phyloP scores from a whole-genome alignment of 2,888 invertebrate genomes.

The Azorinus chamasolen region DNA sequence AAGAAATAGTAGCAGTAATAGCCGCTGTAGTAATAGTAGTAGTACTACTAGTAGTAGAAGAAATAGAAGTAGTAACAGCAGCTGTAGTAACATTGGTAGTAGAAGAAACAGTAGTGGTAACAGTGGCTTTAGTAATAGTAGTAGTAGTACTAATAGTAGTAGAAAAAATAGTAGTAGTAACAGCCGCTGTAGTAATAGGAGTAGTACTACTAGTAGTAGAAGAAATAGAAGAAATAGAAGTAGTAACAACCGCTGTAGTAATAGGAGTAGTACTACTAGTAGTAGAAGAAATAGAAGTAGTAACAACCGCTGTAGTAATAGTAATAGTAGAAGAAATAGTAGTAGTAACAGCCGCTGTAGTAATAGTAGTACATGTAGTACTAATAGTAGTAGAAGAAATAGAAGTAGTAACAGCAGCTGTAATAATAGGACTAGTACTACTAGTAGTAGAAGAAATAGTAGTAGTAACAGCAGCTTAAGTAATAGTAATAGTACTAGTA shows the following conservation, averaged over 20 bases:
- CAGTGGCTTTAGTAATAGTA: slow-evolving; percentile 22
- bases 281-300: slow-evolving; percentile 10
- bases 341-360: neutral
- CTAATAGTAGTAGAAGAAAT: too few relatives aligned
- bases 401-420: too few relatives aligned
- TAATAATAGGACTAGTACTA: too few relatives aligned
- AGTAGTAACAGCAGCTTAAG: too few relatives aligned
- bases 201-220: neutral
- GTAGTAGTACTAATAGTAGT: slow-evolving; percentile 17
- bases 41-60: slow-evolving; percentile 5
- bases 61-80: slow-evolving; percentile 2
- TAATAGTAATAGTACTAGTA: neutral
- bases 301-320: slow-evolving; percentile 11
- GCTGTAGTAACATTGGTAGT: slow-evolving; percentile 3
- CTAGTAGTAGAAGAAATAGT: too few relatives aligned
- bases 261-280: slow-evolving; percentile 2
- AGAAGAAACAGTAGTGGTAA: slow-evolving; percentile 10
- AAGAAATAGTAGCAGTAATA: neutral
- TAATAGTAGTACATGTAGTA: neutral
- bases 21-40: neutral
- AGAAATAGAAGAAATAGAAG: slow-evolving; percentile 10
- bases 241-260: slow-evolving; percentile 8
- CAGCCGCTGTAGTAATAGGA: neutral
- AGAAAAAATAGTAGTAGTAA: slow-evolving; percentile 23
- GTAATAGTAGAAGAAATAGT: too few relatives aligned